Evolutionary conservation across 2,797 vertebrate genomes (phyloP).

Genomic region (Huso huso): DNA sequence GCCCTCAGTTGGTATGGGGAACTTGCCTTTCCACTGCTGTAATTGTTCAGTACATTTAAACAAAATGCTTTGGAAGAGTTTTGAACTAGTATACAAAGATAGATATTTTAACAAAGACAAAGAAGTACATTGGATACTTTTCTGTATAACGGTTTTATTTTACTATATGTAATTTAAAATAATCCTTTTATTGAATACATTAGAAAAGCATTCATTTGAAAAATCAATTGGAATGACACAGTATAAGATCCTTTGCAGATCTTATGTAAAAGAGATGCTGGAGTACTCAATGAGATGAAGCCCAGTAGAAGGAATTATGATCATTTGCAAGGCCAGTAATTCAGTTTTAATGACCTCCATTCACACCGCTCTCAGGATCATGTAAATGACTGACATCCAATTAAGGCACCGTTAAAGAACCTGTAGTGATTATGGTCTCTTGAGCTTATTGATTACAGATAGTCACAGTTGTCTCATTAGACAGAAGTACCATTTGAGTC

Average conservation of each 20-base stretch:
- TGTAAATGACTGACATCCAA: conserved; percentile 44
- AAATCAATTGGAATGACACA: conserved; percentile 8
- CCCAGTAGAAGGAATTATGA: conserved; percentile 31
- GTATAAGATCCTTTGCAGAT: conserved; percentile 41
- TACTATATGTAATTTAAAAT: no score
- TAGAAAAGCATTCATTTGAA: conserved; percentile 40
- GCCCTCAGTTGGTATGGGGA: no score
- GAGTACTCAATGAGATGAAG: conserved; percentile 20
- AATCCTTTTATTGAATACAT: conserved; percentile 20
- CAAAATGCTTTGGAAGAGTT: no score
- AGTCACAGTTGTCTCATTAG: conserved; percentile 45
- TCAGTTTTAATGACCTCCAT: conserved; percentile 43
- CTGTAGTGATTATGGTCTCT: conserved; percentile 40
- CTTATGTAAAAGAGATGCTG: conserved; percentile 26
- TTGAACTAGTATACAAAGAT: no score
- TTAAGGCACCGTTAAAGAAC: conserved; percentile 44
- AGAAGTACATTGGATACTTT: no score
- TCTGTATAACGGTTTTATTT: no score
- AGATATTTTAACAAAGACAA: no score
- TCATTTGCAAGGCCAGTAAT: conserved; percentile 44
- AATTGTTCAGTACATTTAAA: no score
- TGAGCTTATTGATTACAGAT: conserved; percentile 46
- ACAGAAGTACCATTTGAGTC: conserved; percentile 43
- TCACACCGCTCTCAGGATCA: conserved; percentile 10
- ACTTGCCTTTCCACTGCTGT: no score